Evolutionary conservation across 2,113 vertebrate genomes (phyloP), one percentile per base, ranked within the genome.

Genomic region (Podarcis raffonei): DNA sequence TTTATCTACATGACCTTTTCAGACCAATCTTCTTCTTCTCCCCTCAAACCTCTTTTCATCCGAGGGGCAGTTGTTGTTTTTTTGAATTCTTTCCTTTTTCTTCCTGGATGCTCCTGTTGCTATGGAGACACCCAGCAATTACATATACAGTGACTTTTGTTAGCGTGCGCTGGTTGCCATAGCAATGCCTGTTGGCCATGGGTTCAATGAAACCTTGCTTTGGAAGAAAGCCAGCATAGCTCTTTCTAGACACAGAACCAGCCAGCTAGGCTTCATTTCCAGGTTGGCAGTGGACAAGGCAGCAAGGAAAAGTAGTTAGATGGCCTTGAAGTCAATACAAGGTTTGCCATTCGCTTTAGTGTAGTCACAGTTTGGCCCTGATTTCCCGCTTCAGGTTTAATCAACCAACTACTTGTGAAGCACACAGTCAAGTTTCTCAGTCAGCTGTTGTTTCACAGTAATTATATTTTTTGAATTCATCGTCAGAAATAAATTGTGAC

Each of bases 61-160:
- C 85, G 93, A 81, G 77, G 93, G 94, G 95, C 95, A 96, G 90
- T 93, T 96, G 42, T 48, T 48, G 7, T 53, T 11, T 62, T 62
- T 90, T 91, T 93, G 92, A 89, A 91, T 93, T 92, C 94, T 94
- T 94, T 90, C 76, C 91, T 91, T 91, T 93, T 93, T 90, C 96
- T 96, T 96, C 95, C 84, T 95, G 93, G 93, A 94, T 95, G 94
- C 91, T 96, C 90, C 89, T 85, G 97, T 98, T 98, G 95, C 97
- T 96, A 97, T 97, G 95, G 97, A 95, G 96, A 97, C 94, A 93
- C 94, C 95, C 96, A 95, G 95, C 91, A 91, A 95, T 94, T 95
- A 91, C 87, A 86, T 92, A 96, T 95, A 94, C 92, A 90, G 91
- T 75, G 90, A 95, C 97, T 96, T 97, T 95, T 97, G 94, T 88